Evolutionary conservation across 30 jellyfish, hydroid and myxozoan species (phyloP), one percentile per base, ranked within the genome.

Genomic region (Nemopilema nomurai): DNA sequence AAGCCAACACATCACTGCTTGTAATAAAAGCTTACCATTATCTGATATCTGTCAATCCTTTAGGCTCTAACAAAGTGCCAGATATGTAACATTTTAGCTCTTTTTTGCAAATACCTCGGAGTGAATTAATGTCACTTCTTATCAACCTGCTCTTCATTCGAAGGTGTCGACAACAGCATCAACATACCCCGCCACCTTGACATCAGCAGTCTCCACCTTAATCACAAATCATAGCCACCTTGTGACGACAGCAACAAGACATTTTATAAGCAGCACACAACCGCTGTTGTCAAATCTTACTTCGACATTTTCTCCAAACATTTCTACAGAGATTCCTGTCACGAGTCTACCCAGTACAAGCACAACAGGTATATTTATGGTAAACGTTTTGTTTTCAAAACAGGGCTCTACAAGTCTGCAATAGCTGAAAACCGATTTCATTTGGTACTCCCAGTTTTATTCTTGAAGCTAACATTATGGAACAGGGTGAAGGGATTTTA

Each of bases 81-180:
- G n/a, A n/a, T n/a, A n/a, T n/a, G n/a, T n/a, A n/a, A n/a, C n/a
- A n/a, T 18, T 30, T 72, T 13, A 27, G 16, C 71, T 72, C 25
- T 27, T 23, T 13, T 19, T 29, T 72, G 25, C n/a, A n/a, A 17
- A 17, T 16, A n/a, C n/a, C 82, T 17, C 71, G 22, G 17, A 50
- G 88, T 24, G n/a, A n/a, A n/a, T n/a, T n/a, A n/a, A n/a, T n/a
- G n/a, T n/a, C n/a, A n/a, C n/a, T n/a, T n/a, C n/a, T n/a, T n/a
- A n/a, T n/a, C n/a, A n/a, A n/a, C n/a, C n/a, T n/a, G 57, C 6
- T 41, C 9, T 3, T 62, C 31, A 1, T 23, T 13, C 16, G 32
- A 25, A 66, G 65, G 69, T 75, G 28, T 1, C 78, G 9, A 22
- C 87, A 9, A 17, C 80, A 76, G 49, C 18, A 33, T 29, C 80